Base-by-base conservation (phyloP, 2,113 vertebrate genomes). In the Eudorcas thomsonii region DNA sequence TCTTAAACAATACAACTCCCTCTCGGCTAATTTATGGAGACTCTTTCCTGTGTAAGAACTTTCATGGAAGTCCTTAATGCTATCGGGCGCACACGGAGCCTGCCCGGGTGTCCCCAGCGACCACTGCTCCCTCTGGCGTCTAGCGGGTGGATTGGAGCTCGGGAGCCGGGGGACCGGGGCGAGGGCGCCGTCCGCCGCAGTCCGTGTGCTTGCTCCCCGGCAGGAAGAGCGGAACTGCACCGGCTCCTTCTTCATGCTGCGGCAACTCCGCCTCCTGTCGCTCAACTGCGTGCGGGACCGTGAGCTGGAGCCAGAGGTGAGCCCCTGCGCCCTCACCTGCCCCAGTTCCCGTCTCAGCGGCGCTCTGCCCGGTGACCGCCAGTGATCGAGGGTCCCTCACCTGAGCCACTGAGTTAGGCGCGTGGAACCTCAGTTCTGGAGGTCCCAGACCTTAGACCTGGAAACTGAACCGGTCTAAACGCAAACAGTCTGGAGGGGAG, bases 171-270 rank as follows among this genome's bases (percentile, higher is more conserved):
- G 7, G 33, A 30, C 7, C 48, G 2, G 28, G 45, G 67, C 33
- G 23, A 19, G 6, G 54, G 3, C 10, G 64, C 43, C 0, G 2
- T 36, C 5, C 1, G 2, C 23, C 50, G 23, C 33, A 94, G 26
- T 83, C 43, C 28, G 1, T 6, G 39, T n/a, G 57, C 78, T 12
- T 2, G 0, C 39, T 71, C 11, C n/a, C 54, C 23, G 1, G 1
- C 95, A 97, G 93, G 94, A 96, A 50, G 96, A 96, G 55, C 55
- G 91, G 9, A 13, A 5, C 23, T 97, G 95, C 84, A 48, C 8
- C 0, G 93, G 67, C 4, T 3, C 0, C 52, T 90, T 80, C 50
- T 3, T 25, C 19, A 28, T 0, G 28, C 2, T 2, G 26, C 2
- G 11, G 5, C 11, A 1, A 0, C 0, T 2, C 28, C 54, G 33